Percentiles rank a stretch among this genome's conserved stretches.
These are phyloP conservation scores for Chymomyza costata DNA, from an alignment of 1,140 invertebrate genomes.

Conservation along the genomic window DNA sequence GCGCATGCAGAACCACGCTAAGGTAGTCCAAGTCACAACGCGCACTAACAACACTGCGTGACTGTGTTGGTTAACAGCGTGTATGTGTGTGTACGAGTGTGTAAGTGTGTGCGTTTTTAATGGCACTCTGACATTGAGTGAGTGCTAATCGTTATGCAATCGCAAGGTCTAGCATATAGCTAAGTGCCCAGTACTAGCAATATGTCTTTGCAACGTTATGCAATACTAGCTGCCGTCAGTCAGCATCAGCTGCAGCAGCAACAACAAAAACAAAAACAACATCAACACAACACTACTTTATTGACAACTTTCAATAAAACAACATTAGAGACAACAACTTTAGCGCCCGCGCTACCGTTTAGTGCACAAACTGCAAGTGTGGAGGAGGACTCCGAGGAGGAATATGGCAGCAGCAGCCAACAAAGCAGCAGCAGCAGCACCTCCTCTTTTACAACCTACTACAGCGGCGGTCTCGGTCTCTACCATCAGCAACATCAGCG, in stretches of 20 bases:
- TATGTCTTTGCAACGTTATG: constrained; percentile 71
- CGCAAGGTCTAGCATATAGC: constrained; percentile 30
- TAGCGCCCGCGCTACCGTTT: constrained; percentile 15
- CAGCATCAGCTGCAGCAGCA: constrained; percentile 44
- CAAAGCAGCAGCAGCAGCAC: constrained; percentile 31
- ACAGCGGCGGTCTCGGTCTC: constrained; percentile 67
- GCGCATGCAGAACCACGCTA: constrained; percentile 12
- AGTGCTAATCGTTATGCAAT: constrained; percentile 63
- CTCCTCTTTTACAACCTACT: constrained; percentile 39
- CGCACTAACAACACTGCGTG: constrained; percentile 2
- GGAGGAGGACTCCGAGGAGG: constrained; percentile 42
- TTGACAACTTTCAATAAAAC: too few relatives aligned
- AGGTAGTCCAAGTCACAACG: background rate
- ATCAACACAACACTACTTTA: constrained; percentile 24
- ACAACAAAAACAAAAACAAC: constrained; percentile 6
- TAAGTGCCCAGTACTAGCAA: constrained; percentile 16
- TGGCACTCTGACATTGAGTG: constrained; percentile 17
- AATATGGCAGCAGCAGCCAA: constrained; percentile 23
- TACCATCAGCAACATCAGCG: constrained; percentile 62
- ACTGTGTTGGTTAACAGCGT: constrained; percentile 15
- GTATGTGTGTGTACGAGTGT: constrained; percentile 5
- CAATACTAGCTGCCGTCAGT: constrained; percentile 62
- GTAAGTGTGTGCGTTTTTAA: constrained; percentile 38
- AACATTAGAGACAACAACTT: too few relatives aligned
- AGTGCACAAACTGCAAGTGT: constrained; percentile 28